A percentile compares a stretch with the other conserved stretches of the same genome.
These are phyloP conservation scores for Osmerus eperlanus DNA, from an alignment of 2,113 vertebrate species.

Conservation along the genomic window DNA sequence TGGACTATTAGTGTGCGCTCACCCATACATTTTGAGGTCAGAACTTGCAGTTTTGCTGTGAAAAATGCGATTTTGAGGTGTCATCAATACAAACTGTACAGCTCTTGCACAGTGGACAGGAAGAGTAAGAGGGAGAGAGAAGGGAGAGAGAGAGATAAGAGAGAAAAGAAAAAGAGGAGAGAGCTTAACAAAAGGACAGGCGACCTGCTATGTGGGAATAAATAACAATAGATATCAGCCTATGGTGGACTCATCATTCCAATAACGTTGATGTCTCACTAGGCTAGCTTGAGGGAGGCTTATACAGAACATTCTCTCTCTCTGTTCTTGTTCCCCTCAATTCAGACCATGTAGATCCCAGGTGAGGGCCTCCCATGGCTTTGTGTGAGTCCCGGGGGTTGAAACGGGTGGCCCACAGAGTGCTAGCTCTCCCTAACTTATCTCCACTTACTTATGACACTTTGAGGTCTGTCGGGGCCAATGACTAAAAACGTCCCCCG, in stretches of 20 bases:
- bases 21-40: slow-evolving; percentile 41
- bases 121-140: slow-evolving; percentile 4
- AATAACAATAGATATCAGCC: background rate
- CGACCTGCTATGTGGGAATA: too few species aligned
- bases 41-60: slow-evolving; percentile 32
- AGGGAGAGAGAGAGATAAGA: background rate
- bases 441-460: slow-evolving; percentile 70
- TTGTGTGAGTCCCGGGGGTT: slow-evolving; percentile 43
- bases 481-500: slow-evolving; percentile 67
- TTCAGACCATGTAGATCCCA: slow-evolving; percentile 19
- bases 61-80: slow-evolving; percentile 30
- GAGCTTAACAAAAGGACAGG: background rate
- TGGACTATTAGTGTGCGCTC: slow-evolving; percentile 29
- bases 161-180: background rate
- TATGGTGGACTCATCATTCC: slow-evolving; percentile 1
- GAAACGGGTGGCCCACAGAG: slow-evolving; percentile 50
- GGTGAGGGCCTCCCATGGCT: slow-evolving; percentile 40
- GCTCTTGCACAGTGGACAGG: slow-evolving; percentile 24
- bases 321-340: slow-evolving; percentile 9
- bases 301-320: slow-evolving; percentile 37
- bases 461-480: slow-evolving; percentile 70
- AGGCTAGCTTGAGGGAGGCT: background rate
- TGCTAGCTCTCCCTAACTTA: slow-evolving; percentile 55
- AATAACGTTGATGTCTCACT: slow-evolving; percentile 13
- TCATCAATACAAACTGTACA: slow-evolving; percentile 41